These are phyloP conservation scores for Eciton burchellii DNA, from an alignment of 1,140 invertebrate species.

Conservation along the genomic window DNA sequence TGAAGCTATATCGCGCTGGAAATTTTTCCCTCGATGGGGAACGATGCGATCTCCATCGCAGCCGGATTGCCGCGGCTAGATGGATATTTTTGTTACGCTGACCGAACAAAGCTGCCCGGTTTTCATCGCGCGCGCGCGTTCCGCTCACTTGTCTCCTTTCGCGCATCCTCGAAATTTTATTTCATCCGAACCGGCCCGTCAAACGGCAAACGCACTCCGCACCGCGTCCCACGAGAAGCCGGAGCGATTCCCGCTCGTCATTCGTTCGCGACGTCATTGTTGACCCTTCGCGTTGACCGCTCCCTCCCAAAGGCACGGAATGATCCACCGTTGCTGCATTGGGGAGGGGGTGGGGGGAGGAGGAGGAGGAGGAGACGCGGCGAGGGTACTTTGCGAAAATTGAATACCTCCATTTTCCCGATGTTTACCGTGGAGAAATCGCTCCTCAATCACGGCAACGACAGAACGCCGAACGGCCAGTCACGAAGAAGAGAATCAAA, in stretches of 20 bases:
- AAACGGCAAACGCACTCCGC: slow-evolving; percentile 33
- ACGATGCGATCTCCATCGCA: slow-evolving; percentile 35
- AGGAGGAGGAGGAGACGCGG: slow-evolving; percentile 48
- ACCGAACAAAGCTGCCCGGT: slow-evolving; percentile 42
- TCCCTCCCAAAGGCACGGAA: slow-evolving; percentile 37
- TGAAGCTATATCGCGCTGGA: slow-evolving; percentile 44
- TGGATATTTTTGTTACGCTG: slow-evolving; percentile 67
- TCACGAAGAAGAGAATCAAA: slow-evolving; percentile 25
- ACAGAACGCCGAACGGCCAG: slow-evolving; percentile 33
- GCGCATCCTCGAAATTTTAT: slow-evolving; percentile 63
- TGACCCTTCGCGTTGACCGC: too few species aligned
- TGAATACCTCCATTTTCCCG: slow-evolving; percentile 58
- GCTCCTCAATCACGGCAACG: slow-evolving; percentile 43
- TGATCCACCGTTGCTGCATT: slow-evolving; percentile 61
- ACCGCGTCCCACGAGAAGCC: slow-evolving; percentile 35
- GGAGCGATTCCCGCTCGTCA: slow-evolving; percentile 52
- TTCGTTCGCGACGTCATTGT: slow-evolving; percentile 64
- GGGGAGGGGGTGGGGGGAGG: slow-evolving; percentile 50
- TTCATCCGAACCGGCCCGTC: slow-evolving; percentile 43
- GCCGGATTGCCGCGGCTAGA: slow-evolving; percentile 44
- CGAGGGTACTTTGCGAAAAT: slow-evolving; percentile 62
- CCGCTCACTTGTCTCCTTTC: slow-evolving; percentile 58
- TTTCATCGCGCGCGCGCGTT: slow-evolving; percentile 38
- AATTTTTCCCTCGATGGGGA: slow-evolving; percentile 57
- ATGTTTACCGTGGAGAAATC: slow-evolving; percentile 59